phyloP scores from a whole-genome alignment of 2,113 vertebrate genomes.

The Fukomys damarensis region DNA sequence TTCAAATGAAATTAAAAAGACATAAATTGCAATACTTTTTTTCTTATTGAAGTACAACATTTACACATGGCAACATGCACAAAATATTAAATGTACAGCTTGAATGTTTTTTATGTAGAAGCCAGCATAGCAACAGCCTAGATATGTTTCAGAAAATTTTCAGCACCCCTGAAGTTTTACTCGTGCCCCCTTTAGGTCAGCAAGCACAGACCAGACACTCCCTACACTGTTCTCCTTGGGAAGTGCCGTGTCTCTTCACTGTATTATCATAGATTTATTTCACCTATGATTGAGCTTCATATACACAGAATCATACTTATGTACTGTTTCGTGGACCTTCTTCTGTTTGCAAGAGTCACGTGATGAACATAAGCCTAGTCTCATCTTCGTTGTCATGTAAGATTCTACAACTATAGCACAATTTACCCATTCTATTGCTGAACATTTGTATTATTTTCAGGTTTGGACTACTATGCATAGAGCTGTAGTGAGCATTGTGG shows the following conservation, averaged over 20 bases:
- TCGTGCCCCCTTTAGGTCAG: neutral
- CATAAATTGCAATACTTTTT: neutral
- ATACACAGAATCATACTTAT: neutral
- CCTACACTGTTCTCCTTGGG: neutral
- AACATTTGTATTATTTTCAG: neutral
- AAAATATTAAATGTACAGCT: neutral
- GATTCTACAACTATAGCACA: neutral
- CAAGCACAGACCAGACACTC: neutral
- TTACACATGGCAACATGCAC: conserved; percentile 1
- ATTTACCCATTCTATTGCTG: neutral
- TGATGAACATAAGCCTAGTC: neutral
- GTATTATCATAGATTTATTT: neutral
- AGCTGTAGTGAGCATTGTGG: neutral
- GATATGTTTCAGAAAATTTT: neutral
- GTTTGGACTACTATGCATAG: neutral
- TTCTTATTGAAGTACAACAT: neutral
- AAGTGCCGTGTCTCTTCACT: neutral
- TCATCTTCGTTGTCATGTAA: neutral
- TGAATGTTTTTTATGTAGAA: neutral
- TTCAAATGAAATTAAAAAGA: conserved; percentile 29
- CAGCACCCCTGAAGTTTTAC: neutral
- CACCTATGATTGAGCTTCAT: neutral
- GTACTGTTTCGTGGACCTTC: neutral
- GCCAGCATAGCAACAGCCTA: neutral
- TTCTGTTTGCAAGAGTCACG: neutral